Base-by-base conservation (phyloP, 2,797 vertebrate genomes). In the Clarias laeviceps region DNA sequence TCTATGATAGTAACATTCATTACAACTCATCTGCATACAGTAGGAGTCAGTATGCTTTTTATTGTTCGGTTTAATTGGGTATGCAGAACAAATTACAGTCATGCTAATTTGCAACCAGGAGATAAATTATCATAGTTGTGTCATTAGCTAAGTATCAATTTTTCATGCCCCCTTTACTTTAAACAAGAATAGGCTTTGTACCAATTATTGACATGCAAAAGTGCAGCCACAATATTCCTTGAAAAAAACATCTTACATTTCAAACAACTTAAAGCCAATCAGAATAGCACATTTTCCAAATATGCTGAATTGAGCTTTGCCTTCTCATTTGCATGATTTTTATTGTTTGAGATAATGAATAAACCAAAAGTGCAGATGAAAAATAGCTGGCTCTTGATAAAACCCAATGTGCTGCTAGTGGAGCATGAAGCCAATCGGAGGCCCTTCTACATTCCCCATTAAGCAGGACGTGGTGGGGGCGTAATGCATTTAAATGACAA, bases 321-420 rank as follows among this genome's bases (percentile, higher is more conserved):
- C 86, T 86, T 79, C 20, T 86, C 34, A 93, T 95, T 93, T 95
- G 90, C 93, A 94, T 95, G 93, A 94, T 93, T 93, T 91, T 92
- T 93, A 91, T 94, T 94, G 94, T 90, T 90, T 91, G 90, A 93
- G 94, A 92, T 93, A 93, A 95, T 94, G 92, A 94, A 94, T 93
- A 94, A 93, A 94, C 90, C 85, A 80, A 92, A 94, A 90, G 79
- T 56, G n/a, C 82, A 84, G 87, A 88, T 90, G 88, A 91, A 91
- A 90, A 87, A 90, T 88, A 85, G 87, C 86, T 83, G 81, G 80
- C 80, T 57, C 86, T 84, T 61, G 87, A 88, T 89, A 90, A 90
- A 85, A 87, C 77, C 59, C 70, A 87, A 83, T 87, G 59, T 84
- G 82, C 80, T 89, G 86, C 78, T 87, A 91, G 85, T 82, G 73